Base-by-base conservation (phyloP, 1,140 invertebrate genomes). In the Drosophila quadrilineata region DNA sequence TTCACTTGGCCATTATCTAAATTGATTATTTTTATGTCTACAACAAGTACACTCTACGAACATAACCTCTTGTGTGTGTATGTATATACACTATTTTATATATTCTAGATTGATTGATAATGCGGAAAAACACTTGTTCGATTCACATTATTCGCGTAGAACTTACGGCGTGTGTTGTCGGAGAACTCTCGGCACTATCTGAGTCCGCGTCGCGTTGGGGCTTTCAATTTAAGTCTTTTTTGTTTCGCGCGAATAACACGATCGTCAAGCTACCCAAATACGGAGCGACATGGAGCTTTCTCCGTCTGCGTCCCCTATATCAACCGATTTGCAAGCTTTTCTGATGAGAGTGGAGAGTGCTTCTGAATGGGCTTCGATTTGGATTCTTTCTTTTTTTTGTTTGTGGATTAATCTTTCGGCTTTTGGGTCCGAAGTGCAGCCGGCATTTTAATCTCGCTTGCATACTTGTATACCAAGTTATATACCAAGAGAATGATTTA, bases 171-270 rank as follows among this genome's bases (percentile, higher is more conserved):
- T 63, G 62, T 46, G 57, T 16, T 35, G 58, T 71, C 71, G 82
- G 67, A 84, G 59, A 79, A 87, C 85, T n/a, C n/a, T 66, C 69
- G 71, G 59, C 72, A 79, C 71, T 70, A 68, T 87, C 64, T 87
- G 84, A 88, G 65, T 85, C 54, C 57, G 64, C 59, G 62, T 50
- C 71, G 31, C 62, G 56, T 45, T 64, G 40, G 43, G 62, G 41
- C 71, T 62, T 73, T 73, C 65, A 87, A 87, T 87, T 87, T 87
- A 87, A 87, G 67, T 86, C 75, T 62, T 85, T 50, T 75, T 53
- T 70, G 69, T 40, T n/a, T n/a, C n/a, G n/a, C n/a, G n/a, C n/a
- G n/a, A n/a, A n/a, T n/a, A n/a, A 52, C 59, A 49, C 79, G 74
- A 79, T 85, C 71, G 70, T 40, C 19, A 16, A 29, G 28, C 28